Evolutionary conservation across 2,113 vertebrate genomes (phyloP).

Genomic region (Dicentrarchus labrax): DNA sequence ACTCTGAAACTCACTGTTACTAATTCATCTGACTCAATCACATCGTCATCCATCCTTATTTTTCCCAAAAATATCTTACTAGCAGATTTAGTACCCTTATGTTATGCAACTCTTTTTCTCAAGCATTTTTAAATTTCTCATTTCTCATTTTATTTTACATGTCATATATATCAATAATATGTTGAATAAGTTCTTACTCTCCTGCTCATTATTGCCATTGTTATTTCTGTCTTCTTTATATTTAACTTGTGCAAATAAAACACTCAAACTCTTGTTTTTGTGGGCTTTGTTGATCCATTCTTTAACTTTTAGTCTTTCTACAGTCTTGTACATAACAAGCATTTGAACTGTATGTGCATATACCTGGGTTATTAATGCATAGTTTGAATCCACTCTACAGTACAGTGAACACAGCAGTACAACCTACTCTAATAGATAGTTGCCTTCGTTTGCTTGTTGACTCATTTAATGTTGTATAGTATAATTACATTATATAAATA

Average conservation of each 20-base stretch:
- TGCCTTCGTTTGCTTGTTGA: not conserved
- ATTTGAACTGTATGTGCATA: not conserved
- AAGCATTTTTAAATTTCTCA: not conserved
- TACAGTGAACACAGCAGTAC: not conserved
- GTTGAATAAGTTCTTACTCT: not conserved
- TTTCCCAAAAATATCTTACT: not conserved
- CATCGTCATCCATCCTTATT: not conserved
- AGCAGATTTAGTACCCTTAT: too few relatives aligned
- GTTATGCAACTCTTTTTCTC: not conserved
- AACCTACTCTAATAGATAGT: not conserved
- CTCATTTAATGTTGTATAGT: not conserved
- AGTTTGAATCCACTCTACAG: not conserved
- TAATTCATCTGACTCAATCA: not conserved
- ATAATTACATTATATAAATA: not conserved
- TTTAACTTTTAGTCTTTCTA: not conserved
- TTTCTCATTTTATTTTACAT: not conserved
- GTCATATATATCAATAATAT: too few relatives aligned
- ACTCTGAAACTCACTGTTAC: too few relatives aligned
- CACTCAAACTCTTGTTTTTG: not conserved
- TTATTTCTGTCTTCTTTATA: not conserved
- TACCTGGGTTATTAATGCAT: not conserved
- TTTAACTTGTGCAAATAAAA: not conserved
- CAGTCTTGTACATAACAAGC: not conserved
- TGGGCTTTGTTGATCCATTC: not conserved
- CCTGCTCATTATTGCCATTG: not conserved